Conservation (phyloP, 2,888 invertebrate species). For the Bembecia ichneumoniformis region DNA sequence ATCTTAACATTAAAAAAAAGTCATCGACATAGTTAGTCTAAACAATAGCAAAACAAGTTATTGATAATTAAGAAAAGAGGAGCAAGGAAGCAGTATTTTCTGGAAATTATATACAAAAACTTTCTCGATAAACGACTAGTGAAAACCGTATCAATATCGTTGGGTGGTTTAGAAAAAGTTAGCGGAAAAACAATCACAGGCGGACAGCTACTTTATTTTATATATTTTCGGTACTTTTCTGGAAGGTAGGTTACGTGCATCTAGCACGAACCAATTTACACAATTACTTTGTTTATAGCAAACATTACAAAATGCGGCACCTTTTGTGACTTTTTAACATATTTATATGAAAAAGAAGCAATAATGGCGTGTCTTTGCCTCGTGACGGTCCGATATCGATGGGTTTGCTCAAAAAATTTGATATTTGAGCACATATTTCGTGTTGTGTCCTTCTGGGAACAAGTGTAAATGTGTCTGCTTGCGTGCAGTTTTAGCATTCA, state of each 20-base stretch:
- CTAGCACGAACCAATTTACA: neutral
- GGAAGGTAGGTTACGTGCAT: neutral
- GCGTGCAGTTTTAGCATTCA: constrained; percentile 40
- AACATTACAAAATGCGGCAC: neutral
- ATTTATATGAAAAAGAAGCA: constrained; percentile 26
- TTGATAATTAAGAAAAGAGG: too few relatives aligned
- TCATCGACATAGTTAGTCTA: too few relatives aligned
- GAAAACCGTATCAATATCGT: too few relatives aligned
- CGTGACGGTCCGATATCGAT: constrained; percentile 36
- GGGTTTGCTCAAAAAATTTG: constrained; percentile 34
- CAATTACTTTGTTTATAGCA: neutral
- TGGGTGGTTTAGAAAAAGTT: too few relatives aligned
- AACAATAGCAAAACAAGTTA: too few relatives aligned
- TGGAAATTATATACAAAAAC: too few relatives aligned
- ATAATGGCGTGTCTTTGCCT: constrained; percentile 24
- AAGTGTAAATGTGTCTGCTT: constrained; percentile 18
- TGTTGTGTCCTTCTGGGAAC: constrained; percentile 54
- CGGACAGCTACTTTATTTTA: too few relatives aligned
- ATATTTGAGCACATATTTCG: constrained; percentile 26
- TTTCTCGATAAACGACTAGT: too few relatives aligned
- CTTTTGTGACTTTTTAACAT: constrained; percentile 13
- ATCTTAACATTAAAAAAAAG: neutral
- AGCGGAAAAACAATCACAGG: too few relatives aligned
- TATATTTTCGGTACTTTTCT: neutral
- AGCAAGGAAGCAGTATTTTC: too few relatives aligned